Base-by-base conservation (phyloP, 35 echinoderm and acorn worm genomes). In the Chiridota heheva region DNA sequence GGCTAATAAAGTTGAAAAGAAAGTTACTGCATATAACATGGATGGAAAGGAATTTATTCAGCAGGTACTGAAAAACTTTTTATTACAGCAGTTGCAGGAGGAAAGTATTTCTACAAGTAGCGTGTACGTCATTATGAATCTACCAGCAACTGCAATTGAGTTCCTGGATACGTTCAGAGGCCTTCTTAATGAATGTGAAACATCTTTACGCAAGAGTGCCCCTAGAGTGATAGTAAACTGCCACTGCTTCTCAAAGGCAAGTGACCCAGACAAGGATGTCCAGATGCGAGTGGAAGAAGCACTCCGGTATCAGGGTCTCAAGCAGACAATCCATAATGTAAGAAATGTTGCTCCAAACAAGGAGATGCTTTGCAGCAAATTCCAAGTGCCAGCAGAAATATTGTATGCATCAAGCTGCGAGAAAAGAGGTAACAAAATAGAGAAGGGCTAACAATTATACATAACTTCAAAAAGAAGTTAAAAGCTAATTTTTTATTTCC, bases 341-440 rank as follows among this genome's bases (percentile, higher is more conserved):
- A 84, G 95, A 45, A 89, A 98, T 65, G 95, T 98, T 8, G 84
- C 95, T 60, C 95, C 95, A 1, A 98, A 98, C 69, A 98, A 98
- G 42, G 95, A 98, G 55, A 98, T 98, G 95, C 80, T 98, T 84
- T 98, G 95, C 55, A 84, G 75, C 41, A 79, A 72, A 41, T 98
- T 98, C 38, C 60, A 80, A 32, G 24, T 98, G 27, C 89, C 89
- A 62, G 4, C 20, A 27, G 46, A 64, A 13, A 58, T 92, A 17
- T n/a, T 86, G 5, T 89, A 60, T 89, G 86, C 45, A 31, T 5
- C n/a, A n/a, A n/a, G n/a, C n/a, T n/a, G n/a, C n/a, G 47, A 51
- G n/a, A 8, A 51, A n/a, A 51, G 47, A n/a, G n/a, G n/a, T n/a
- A n/a, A n/a, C n/a, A n/a, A n/a, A n/a, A n/a, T n/a, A n/a, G n/a